Conservation (phyloP, 2,888 invertebrate species). For the Caenorhabditis wallacei region DNA sequence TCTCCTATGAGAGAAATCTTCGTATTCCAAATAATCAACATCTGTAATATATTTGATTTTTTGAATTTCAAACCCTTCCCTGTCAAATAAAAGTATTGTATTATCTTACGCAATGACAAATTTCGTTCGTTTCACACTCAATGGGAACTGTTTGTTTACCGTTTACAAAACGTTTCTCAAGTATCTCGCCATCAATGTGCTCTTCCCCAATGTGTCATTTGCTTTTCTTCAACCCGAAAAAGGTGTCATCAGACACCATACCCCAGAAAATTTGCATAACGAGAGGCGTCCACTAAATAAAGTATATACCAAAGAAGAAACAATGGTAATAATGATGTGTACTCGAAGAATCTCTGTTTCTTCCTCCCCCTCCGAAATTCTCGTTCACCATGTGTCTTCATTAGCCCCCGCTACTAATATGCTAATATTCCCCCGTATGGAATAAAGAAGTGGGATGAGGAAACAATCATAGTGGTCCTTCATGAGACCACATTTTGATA, state of each 20-base stretch:
- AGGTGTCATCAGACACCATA: slow-evolving; percentile 60
- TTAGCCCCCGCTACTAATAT: slow-evolving; percentile 46
- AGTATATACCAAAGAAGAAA: slow-evolving; percentile 25
- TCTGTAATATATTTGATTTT: slow-evolving; percentile 14
- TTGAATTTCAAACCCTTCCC: too few relatives aligned
- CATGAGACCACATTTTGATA: slow-evolving; percentile 42
- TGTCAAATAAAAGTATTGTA: slow-evolving; percentile 6
- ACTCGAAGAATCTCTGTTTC: slow-evolving; percentile 48
- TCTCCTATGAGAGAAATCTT: slow-evolving; percentile 19
- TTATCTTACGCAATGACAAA: slow-evolving; percentile 41
- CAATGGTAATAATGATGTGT: slow-evolving; percentile 60
- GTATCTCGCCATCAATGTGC: slow-evolving; percentile 21
- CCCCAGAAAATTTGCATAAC: slow-evolving; percentile 61
- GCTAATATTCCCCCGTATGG: slow-evolving; percentile 50
- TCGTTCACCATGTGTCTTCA: slow-evolving; percentile 54
- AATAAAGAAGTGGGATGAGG: neutral
- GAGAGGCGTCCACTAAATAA: slow-evolving; percentile 14
- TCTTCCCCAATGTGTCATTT: slow-evolving; percentile 54
- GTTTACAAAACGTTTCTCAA: slow-evolving; percentile 50
- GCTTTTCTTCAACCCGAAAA: slow-evolving; percentile 49
- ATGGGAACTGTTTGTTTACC: slow-evolving; percentile 37
- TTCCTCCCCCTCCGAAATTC: slow-evolving; percentile 1
- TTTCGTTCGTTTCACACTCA: slow-evolving; percentile 14
- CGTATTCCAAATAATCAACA: slow-evolving; percentile 40
- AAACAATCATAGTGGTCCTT: slow-evolving; percentile 7